These are phyloP conservation scores for Rhysida immarginata DNA, from an alignment of 1,140 invertebrate species.

Conservation along the genomic window DNA sequence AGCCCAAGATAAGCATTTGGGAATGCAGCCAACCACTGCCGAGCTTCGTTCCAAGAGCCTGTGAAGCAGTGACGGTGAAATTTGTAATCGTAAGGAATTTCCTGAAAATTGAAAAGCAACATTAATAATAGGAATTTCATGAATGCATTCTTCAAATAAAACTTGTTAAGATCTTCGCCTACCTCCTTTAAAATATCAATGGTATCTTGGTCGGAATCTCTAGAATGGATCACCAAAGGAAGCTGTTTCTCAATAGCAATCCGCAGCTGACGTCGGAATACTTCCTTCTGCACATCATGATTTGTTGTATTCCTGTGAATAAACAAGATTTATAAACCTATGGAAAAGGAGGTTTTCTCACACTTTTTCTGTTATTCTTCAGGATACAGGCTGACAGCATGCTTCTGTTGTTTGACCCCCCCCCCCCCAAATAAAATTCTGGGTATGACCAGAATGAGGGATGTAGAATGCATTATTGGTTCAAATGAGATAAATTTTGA, in stretches of 20 bases:
- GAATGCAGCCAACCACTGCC: constrained; percentile 29
- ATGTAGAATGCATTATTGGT: too few relatives aligned
- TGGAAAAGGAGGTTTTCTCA: too few relatives aligned
- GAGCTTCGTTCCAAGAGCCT: constrained; percentile 23
- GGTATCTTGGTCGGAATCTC: constrained; percentile 31
- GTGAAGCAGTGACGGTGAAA: constrained; percentile 37
- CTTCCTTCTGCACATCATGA: constrained; percentile 24
- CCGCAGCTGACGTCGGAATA: constrained; percentile 29
- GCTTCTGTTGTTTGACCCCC: too few relatives aligned
- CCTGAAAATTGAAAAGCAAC: constrained; percentile 16
- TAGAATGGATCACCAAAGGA: constrained; percentile 33
- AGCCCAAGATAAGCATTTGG: constrained; percentile 32
- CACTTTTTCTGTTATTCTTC: too few relatives aligned
- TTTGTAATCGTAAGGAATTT: constrained; percentile 27
- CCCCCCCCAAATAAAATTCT: too few relatives aligned
- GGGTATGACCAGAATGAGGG: too few relatives aligned
- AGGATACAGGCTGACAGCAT: too few relatives aligned
- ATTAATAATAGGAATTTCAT: not conserved
- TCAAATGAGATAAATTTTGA: too few relatives aligned
- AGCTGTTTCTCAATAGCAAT: constrained; percentile 27
- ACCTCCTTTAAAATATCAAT: constrained; percentile 30
- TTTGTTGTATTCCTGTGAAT: constrained; percentile 15
- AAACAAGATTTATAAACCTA: too few relatives aligned
- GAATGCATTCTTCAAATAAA: not conserved
- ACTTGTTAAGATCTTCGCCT: constrained; percentile 4